phyloP scores from a whole-genome alignment of 2,797 vertebrate species.

The Mallotus villosus region DNA sequence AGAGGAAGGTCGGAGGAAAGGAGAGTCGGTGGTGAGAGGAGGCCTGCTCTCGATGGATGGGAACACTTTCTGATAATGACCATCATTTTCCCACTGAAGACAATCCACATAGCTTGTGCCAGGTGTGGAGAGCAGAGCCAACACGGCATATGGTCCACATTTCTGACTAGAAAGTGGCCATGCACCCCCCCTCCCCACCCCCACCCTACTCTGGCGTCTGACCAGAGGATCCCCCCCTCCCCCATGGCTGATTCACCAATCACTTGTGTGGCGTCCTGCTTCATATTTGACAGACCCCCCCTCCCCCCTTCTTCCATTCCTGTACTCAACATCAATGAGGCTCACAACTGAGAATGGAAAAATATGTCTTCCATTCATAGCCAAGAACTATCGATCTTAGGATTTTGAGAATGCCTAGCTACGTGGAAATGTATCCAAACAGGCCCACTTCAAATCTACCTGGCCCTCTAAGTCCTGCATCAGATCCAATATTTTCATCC shows the following conservation, averaged over 20 bases:
- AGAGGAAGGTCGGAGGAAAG: background rate
- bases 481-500: constrained; percentile 69
- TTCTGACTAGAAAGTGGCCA: constrained; percentile 53
- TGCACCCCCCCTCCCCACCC: constrained; percentile 31
- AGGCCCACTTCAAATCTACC: constrained; percentile 17
- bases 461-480: constrained; percentile 58
- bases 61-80: constrained; percentile 78
- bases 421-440: background rate
- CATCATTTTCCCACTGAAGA: constrained; percentile 69
- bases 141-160: constrained; percentile 68
- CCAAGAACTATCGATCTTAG: constrained; percentile 12
- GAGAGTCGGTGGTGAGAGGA: constrained; percentile 33
- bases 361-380: background rate
- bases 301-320: background rate
- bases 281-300: background rate
- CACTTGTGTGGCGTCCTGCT: constrained; percentile 34
- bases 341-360: constrained; percentile 8
- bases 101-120: constrained; percentile 63
- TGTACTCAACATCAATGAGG: constrained; percentile 1
- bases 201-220: too few relatives aligned
- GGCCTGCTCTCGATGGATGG: constrained; percentile 61
- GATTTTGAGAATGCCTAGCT: background rate
- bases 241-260: constrained; percentile 35
- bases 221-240: background rate
- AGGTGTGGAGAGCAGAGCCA: constrained; percentile 60